Percentiles rank a stretch among this genome's conserved stretches.
These are phyloP conservation scores for Lithophane ornitopus DNA, from an alignment of 2,888 invertebrate species.

Conservation along the genomic window DNA sequence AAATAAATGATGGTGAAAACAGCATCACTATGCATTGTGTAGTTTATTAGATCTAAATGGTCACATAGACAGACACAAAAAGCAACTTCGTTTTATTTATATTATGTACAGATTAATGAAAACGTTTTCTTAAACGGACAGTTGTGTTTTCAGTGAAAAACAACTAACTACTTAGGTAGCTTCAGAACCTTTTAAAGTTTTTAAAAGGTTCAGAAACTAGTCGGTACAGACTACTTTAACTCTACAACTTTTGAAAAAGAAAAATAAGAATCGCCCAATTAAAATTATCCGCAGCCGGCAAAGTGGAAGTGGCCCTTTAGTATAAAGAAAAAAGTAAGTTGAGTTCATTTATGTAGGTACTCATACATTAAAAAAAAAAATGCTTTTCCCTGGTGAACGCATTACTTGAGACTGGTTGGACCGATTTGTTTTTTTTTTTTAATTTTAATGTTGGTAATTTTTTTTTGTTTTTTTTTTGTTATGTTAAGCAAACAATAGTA, in stretches of 20 bases:
- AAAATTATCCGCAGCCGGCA: not conserved
- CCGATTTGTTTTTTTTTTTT: no score
- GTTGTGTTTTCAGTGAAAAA: not conserved
- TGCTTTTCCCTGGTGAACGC: no score
- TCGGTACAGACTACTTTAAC: conserved; percentile 24
- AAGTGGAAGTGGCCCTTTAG: not conserved
- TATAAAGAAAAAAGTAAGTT: not conserved
- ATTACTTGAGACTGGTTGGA: no score
- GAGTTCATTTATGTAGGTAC: no score
- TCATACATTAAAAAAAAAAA: no score
- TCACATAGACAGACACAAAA: not conserved
- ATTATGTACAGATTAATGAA: not conserved
- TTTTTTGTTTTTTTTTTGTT: no score
- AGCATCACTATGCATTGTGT: no score
- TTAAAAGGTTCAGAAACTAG: conserved; percentile 24
- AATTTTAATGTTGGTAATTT: not conserved
- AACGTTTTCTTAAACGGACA: conserved; percentile 2
- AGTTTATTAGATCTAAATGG: not conserved
- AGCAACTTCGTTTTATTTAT: not conserved
- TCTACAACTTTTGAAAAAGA: conserved; percentile 16
- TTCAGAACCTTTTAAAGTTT: conserved; percentile 30
- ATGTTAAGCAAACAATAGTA: no score
- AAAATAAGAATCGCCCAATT: conserved; percentile 30
- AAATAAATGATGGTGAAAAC: no score
- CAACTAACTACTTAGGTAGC: conserved; percentile 1